phyloP scores from a whole-genome alignment of 2,888 invertebrate genomes.

The Coecobrya sp. region DNA sequence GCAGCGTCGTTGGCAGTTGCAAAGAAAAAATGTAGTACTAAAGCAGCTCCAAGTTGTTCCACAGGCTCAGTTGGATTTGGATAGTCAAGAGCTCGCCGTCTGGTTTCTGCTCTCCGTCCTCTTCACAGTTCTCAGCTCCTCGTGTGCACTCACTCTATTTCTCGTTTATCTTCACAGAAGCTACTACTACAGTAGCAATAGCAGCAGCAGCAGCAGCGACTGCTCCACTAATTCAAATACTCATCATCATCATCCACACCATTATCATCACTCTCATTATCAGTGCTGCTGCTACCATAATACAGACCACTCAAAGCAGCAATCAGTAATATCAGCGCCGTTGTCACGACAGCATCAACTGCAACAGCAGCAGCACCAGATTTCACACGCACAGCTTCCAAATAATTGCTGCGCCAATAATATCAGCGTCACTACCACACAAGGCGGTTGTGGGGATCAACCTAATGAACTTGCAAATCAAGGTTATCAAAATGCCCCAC shows the following conservation, averaged over 20 bases:
- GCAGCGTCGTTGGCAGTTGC: conserved; percentile 14
- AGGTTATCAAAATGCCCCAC: conserved; percentile 74
- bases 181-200: neutral
- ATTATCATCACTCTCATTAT: neutral
- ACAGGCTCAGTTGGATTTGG: conserved; percentile 78
- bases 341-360: neutral
- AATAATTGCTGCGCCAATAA: neutral
- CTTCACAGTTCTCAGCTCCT: conserved; percentile 79
- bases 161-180: conserved; percentile 73
- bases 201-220: neutral
- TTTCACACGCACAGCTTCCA: neutral
- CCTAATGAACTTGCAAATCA: neutral
- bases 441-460: conserved; percentile 1
- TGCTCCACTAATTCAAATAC: conserved; percentile 33
- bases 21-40: conserved; percentile 62
- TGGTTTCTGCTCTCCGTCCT: conserved; percentile 83
- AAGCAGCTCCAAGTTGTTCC: conserved; percentile 54
- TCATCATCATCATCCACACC: neutral
- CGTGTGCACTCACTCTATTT: conserved; percentile 80
- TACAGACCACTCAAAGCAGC: neutral
- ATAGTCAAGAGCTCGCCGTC: conserved; percentile 79
- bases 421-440: neutral
- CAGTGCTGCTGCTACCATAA: neutral
- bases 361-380: neutral
- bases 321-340: neutral